Evolutionary conservation across 2,113 vertebrate species (phyloP), one percentile per base, ranked within the genome.

Genomic region (Tinamus guttatus): DNA sequence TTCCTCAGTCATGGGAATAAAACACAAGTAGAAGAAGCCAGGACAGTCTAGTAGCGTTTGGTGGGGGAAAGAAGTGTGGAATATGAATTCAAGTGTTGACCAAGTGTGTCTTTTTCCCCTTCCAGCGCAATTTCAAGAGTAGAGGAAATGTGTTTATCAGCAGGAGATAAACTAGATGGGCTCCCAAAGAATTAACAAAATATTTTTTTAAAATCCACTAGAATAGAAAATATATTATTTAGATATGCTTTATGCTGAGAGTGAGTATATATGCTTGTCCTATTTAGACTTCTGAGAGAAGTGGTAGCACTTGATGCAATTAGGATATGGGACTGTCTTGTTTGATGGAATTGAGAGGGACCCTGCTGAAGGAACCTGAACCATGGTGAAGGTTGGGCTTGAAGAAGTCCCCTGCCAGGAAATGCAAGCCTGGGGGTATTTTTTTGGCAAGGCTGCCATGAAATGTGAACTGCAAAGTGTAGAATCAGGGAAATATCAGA

Each of bases 181-280:
- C 97, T 98, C 98, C 98, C 98, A 98, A 98, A 98, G 98, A 98
- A 97, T 97, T 98, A 98, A 98, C 96, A 96, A 97, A 97, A 97
- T 98, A 98, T 98, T 98, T 98, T 98, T 98, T 98, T 97, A 97
- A 98, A 98, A 98, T 97, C 94, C 96, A 90, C 95, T 98, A 98
- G 98, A 97, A 97, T 98, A 98, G 98, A 97, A 98, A 97, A 97
- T 98, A 97, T 98, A 97, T 98, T 98, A 98, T 98, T 98, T 98
- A 98, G 98, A 97, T 98, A 98, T 97, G 97, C 97, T 98, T 98
- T 98, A 98, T 98, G 97, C 97, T 97, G 98, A 98, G 96, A 98
- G 94, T 98, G 96, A 98, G 97, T 98, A 97, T 98, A 98, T 98
- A 97, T 98, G 97, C 97, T 98, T 98, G 97, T 98, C 97, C 96